A percentile compares a stretch with the other conserved stretches of the same genome.
Conservation (phyloP, 2,888 invertebrate species). For the Bembecia ichneumoniformis region DNA sequence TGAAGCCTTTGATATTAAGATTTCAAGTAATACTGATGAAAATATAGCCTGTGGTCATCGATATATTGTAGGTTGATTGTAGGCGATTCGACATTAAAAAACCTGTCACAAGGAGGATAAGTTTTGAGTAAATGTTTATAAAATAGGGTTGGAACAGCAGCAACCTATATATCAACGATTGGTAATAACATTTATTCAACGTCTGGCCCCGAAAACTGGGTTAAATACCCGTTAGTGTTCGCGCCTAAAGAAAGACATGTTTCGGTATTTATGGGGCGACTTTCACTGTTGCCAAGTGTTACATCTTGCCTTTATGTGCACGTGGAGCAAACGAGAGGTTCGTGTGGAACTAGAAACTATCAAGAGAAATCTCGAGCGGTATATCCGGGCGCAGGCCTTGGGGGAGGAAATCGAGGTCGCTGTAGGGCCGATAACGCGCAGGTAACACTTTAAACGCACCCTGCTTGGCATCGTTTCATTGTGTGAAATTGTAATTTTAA, state of each 20-base stretch:
- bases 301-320: constrained; percentile 11
- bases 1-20: constrained; percentile 19
- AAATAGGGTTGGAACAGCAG: background rate
- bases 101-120: too few relatives aligned
- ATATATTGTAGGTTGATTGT: too few relatives aligned
- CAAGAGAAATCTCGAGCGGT: constrained; percentile 50
- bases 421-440: constrained; percentile 27
- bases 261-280: constrained; percentile 23
- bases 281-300: constrained; percentile 30
- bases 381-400: constrained; percentile 53
- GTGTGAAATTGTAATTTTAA: background rate
- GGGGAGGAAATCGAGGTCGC: constrained; percentile 46
- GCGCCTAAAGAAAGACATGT: constrained; percentile 15
- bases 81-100: too few relatives aligned
- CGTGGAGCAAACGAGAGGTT: constrained; percentile 34
- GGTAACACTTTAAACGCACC: constrained; percentile 32
- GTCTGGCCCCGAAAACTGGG: constrained; percentile 17
- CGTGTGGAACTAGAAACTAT: constrained; percentile 46
- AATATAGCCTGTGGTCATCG: too few relatives aligned
- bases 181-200: constrained; percentile 2
- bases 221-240: constrained; percentile 21
- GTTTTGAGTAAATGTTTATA: too few relatives aligned
- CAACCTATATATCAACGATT: background rate
- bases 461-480: background rate
- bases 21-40: too few relatives aligned